Evolutionary conservation across 2,888 invertebrate species (phyloP).

Genomic region (Morpho achilles): DNA sequence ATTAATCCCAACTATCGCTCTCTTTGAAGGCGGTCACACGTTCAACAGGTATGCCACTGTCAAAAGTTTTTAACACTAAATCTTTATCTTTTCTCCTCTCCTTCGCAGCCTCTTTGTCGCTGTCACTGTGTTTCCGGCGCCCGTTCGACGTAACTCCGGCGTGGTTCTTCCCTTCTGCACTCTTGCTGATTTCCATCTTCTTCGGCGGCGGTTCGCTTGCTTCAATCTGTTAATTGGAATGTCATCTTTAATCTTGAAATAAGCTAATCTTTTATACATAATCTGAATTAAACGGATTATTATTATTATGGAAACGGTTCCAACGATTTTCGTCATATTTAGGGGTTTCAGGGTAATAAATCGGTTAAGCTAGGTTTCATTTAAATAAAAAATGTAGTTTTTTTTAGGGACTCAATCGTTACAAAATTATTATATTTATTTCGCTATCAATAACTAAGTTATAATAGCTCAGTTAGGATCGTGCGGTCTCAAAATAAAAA

Average conservation of each 20-base stretch:
- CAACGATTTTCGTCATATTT: too few relatives aligned
- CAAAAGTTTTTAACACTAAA: slow-evolving; percentile 42
- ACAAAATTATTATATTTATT: too few relatives aligned
- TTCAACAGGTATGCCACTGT: slow-evolving; percentile 40
- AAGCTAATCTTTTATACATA: too few relatives aligned
- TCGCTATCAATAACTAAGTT: too few relatives aligned
- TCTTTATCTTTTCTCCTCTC: slow-evolving; percentile 25
- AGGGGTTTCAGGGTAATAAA: too few relatives aligned
- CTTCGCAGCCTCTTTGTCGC: slow-evolving; percentile 19
- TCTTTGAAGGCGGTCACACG: slow-evolving; percentile 63
- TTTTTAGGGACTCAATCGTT: too few relatives aligned
- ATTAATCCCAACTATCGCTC: slow-evolving; percentile 67
- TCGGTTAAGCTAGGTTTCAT: too few relatives aligned
- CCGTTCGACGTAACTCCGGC: slow-evolving; percentile 40
- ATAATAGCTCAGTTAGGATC: too few relatives aligned
- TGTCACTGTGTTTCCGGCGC: slow-evolving; percentile 33
- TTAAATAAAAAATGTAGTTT: too few relatives aligned
- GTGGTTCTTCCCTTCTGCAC: slow-evolving; percentile 24
- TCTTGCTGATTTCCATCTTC: slow-evolving; percentile 39
- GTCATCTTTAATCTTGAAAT: neutral
- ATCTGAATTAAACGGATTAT: too few relatives aligned
- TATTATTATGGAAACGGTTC: too few relatives aligned
- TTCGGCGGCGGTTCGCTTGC: slow-evolving; percentile 52
- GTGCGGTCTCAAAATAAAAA: too few relatives aligned
- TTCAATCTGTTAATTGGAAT: slow-evolving; percentile 42